Conservation (phyloP, 2,888 invertebrate species). For the Caenorhabditis wallacei region DNA sequence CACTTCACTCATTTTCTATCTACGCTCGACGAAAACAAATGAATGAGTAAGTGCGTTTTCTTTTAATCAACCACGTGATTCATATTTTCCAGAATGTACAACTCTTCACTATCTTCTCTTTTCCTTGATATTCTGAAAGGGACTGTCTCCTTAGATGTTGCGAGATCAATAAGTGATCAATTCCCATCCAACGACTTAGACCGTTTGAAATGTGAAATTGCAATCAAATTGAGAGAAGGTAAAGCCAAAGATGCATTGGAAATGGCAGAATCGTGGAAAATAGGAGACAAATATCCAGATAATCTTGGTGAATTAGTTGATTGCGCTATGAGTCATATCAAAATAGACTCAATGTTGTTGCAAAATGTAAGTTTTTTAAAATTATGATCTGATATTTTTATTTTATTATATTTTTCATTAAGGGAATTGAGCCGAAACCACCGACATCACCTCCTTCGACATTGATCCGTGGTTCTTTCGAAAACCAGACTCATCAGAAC, state of each 20-base stretch:
- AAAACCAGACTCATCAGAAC: no score
- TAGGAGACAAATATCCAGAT: conserved; percentile 5
- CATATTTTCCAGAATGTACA: background rate
- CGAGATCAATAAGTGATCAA: background rate
- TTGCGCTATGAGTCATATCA: background rate
- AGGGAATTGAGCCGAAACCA: conserved; percentile 5
- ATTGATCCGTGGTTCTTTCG: no score
- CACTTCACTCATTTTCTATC: no score
- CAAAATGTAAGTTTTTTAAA: background rate
- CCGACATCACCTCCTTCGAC: background rate
- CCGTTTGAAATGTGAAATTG: conserved; percentile 12
- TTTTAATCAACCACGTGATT: no score
- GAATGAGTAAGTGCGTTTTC: no score
- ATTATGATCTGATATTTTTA: background rate
- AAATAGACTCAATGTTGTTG: conserved; percentile 2
- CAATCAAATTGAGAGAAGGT: conserved; percentile 11
- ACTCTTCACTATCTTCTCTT: background rate
- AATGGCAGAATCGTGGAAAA: background rate
- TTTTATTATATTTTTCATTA: background rate
- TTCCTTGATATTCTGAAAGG: background rate
- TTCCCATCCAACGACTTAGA: background rate
- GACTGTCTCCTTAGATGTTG: background rate
- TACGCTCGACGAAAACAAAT: no score
- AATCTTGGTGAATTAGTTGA: background rate
- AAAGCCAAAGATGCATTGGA: conserved; percentile 1